A percentile compares a stretch with the other conserved stretches of the same genome.
phyloP scores from a whole-genome alignment of 2,888 invertebrate species.

The Hirtodrosophila duncani region DNA sequence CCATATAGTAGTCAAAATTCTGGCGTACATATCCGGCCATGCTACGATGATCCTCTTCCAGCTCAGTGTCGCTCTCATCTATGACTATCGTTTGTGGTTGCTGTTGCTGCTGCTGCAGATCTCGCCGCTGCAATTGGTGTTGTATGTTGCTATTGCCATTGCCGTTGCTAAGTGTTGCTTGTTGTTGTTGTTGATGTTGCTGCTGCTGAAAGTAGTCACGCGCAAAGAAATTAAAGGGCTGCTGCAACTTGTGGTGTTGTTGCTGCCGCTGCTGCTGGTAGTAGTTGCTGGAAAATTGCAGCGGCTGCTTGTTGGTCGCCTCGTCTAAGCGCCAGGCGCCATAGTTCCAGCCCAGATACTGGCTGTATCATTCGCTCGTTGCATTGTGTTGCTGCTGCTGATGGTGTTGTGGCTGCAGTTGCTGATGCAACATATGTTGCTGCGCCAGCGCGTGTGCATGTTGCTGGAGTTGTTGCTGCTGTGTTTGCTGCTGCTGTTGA shows the following conservation, averaged over 20 bases:
- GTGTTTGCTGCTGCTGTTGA: slow-evolving; percentile 52
- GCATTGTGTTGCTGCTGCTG: slow-evolving; percentile 76
- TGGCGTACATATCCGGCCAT: slow-evolving; percentile 43
- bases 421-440: slow-evolving; percentile 60
- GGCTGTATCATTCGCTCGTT: slow-evolving; percentile 77
- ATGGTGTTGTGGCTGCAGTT: slow-evolving; percentile 71
- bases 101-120: slow-evolving; percentile 28
- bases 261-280: slow-evolving; percentile 43
- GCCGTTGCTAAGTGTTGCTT: slow-evolving; percentile 40
- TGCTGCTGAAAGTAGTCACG: slow-evolving; percentile 55
- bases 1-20: slow-evolving; percentile 57
- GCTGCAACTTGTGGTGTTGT: slow-evolving; percentile 42
- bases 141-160: slow-evolving; percentile 41
- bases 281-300: slow-evolving; percentile 41
- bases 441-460: slow-evolving; percentile 64
- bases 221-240: slow-evolving; percentile 60
- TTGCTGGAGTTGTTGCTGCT: slow-evolving; percentile 64
- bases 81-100: slow-evolving; percentile 55
- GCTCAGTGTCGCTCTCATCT: slow-evolving; percentile 62
- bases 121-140: slow-evolving; percentile 38
- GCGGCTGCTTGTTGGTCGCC: slow-evolving; percentile 27
- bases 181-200: slow-evolving; percentile 20
- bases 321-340: slow-evolving; percentile 75
- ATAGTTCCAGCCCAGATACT: slow-evolving; percentile 78
- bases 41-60: slow-evolving; percentile 34